Conservation (phyloP, 2,797 vertebrate genomes). For the Salmo trutta region DNA sequence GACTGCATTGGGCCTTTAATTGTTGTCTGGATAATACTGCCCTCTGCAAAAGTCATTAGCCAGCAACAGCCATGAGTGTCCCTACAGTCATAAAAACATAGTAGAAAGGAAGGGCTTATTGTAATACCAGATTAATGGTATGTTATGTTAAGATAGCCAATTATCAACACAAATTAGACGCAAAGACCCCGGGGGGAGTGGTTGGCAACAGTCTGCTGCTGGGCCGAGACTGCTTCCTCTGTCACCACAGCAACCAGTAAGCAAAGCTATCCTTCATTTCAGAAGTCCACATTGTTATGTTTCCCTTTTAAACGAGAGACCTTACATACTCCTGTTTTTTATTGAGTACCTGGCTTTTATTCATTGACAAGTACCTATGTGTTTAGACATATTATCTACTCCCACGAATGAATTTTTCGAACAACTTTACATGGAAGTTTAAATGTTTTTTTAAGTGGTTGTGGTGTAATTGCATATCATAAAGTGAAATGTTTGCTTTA, state of each 20-base stretch:
- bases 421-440: not conserved
- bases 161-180: slow-evolving; percentile 66
- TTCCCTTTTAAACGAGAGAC: slow-evolving; percentile 58
- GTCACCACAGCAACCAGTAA: slow-evolving; percentile 71
- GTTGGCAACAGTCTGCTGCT: slow-evolving; percentile 50
- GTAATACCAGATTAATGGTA: slow-evolving; percentile 55
- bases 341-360: slow-evolving; percentile 16
- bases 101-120: slow-evolving; percentile 53
- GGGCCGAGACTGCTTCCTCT: slow-evolving; percentile 58
- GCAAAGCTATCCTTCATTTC: slow-evolving; percentile 74
- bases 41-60: slow-evolving; percentile 66
- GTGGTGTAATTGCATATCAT: slow-evolving; percentile 17
- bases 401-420: not conserved
- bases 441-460: not conserved
- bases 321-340: slow-evolving; percentile 39
- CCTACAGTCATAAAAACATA: slow-evolving; percentile 20
- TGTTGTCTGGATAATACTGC: slow-evolving; percentile 43
- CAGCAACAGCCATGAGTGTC: slow-evolving; percentile 20
- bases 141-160: slow-evolving; percentile 69
- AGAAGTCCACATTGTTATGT: slow-evolving; percentile 55
- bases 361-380: not conserved
- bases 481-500: slow-evolving; percentile 15
- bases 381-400: not conserved
- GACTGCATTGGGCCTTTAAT: too few species aligned
- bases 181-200: slow-evolving; percentile 33